Base-by-base conservation (phyloP, 1,140 invertebrate genomes). In the Zaprionus capensis region DNA sequence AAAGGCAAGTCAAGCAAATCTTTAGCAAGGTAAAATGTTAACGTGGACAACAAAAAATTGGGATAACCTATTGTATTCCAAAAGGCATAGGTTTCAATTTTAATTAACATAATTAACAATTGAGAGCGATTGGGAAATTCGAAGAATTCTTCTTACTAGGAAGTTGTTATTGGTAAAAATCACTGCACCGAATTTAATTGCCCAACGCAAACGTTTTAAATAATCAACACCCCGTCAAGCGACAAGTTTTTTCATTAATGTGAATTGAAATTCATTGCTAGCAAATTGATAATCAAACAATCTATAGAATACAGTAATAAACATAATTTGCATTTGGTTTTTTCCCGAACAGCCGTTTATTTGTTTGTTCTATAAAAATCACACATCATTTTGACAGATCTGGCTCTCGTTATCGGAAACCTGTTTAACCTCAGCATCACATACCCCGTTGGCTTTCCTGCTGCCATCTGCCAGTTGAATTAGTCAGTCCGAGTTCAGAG, bases 401-500 rank as follows among this genome's bases (percentile, higher is more conserved):
- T 20, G 20, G 49, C 56, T 41, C 44, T 31, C 57, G 67, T 36
- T 61, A 61, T 70, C 71, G 36, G 6, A 70, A 63, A 74, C 38
- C 36, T 49, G 46, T 57, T 62, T 70, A 38, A 70, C 34, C 41
- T 2, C 41, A 46, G 41, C 41, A 7, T 46, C 1, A 11, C 41
- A 17, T 46, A 17, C 41, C n/a, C 2, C 41, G n/a, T 20, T 34
- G 15, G 14, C n/a, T 38, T n/a, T 4, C 11, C 14, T 6, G 53
- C 64, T 1, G 17, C 55, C 65, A 67, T 34, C 65, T 58, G 26
- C 12, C 5, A 24, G 14, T 36, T 58, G 55, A 22, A 3, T 28
- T 28, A 55, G 22, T 72, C 62, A 76, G 74, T 72, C 46, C 7
- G 5, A 53, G 5, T 56, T 72, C 38, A 7, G 61, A 55, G n/a